Evolutionary conservation across 2,888 invertebrate genomes (phyloP), one percentile per base, ranked within the genome.

Genomic region (Eilema caniola): DNA sequence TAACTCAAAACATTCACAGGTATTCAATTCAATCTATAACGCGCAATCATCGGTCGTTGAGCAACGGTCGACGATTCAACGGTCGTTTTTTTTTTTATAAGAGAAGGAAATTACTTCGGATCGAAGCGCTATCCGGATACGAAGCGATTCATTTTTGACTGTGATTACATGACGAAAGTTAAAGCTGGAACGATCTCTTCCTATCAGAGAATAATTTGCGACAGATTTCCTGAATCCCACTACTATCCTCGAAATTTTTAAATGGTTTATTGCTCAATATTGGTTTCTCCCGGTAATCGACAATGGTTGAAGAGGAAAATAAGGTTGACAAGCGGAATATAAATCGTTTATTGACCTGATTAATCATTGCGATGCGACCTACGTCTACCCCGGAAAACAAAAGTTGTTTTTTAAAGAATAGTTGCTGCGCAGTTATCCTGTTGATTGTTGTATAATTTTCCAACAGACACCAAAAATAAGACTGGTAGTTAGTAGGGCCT

Each of bases 101-200:
- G 77, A 80, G 77, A 76, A 89, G 90, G 93, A 92, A 90, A 91
- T 92, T 89, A 89, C 84, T 85, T 85, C 84, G 88, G 88, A 85
- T 90, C 86, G 83, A 85, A 84, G 83, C 72, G 81, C 83, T 81
- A 84, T 86, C 85, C 85, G 88, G 85, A 86, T 81, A 75, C 78
- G 80, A 82, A 80, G 70, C 82, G 79, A 83, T 85, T 78, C 70
- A 77, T 76, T 75, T 76, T 74, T 77, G 78, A 73, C 76, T 70
- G 63, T 63, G 76, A 77, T 75, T 75, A 71, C 72, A 74, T 74
- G 76, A 76, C 70, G 75, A n/a, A 20, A 61, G 12, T 37, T 53
- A 10, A 47, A 47, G n/a, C 53, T 53, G n/a, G 53, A n/a, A 53
- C 53, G 28, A 61, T 31, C 4, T 41, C 11, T 62, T 20, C 20